Base-by-base conservation (phyloP, 2,113 vertebrate genomes). In the Henicopernis longicauda region DNA sequence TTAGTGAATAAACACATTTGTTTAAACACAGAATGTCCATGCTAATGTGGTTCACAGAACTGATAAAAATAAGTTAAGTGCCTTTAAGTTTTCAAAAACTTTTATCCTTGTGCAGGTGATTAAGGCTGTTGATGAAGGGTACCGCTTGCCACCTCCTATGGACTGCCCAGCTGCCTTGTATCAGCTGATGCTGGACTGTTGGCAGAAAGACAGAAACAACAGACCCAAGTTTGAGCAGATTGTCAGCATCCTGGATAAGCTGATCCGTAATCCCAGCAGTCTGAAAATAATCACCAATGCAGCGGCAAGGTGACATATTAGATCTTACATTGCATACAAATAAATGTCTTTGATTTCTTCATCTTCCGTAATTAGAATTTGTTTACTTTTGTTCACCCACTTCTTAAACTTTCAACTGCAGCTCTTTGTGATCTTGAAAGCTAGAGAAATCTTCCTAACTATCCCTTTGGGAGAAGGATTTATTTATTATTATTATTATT, bases 221-320 rank as follows among this genome's bases (percentile, higher is more conserved):
- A 99, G 99, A 74, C 99, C 99, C 42, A 99, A 99, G 96, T 99
- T 99, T 97, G 99, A 99, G 97, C 99, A 99, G 98, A 99, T 99
- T 76, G 99, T 99, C 97, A 99, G 99, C 98, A 99, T 99, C 96
- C 98, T 99, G 98, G 99, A 99, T 96, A 99, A 99, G 55, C 99
- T 99, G 82, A 99, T 99, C 97, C 99, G 99, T 81, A 99, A 99
- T 97, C 99, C 99, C 23, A 98, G 99, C 96, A 99, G 98, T 69
- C 98, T 99, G 97, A 99, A 99, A 98, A 99, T 99, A 97, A 99
- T 99, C 90, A 99, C 99, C 94, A 99, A 98, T 95, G 99, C 99
- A 0, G 98, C 99, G 2, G 99, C 99, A 98, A 99, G 99, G 99
- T 99, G 99, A 98, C 94, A 81, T 23, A 31, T 42, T 42, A 36